phyloP scores from a whole-genome alignment of 2,888 invertebrate genomes.

The Patella caerulea region DNA sequence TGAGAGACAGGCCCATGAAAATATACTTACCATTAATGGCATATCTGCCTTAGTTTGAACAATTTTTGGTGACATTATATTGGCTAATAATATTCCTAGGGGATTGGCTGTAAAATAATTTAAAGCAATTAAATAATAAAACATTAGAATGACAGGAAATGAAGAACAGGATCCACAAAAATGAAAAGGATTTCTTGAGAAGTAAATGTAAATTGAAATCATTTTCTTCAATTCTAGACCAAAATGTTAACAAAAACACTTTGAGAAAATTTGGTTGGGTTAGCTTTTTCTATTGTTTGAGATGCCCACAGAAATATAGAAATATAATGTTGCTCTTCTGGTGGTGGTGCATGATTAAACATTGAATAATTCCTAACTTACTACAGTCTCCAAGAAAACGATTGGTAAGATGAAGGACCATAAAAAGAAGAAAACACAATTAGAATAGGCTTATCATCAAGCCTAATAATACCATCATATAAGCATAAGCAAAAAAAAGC shows the following conservation, averaged over 20 bases:
- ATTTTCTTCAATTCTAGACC: too few relatives aligned
- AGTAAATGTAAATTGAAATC: too few relatives aligned
- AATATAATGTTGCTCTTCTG: too few relatives aligned
- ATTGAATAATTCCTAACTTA: too few relatives aligned
- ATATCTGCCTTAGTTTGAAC: constrained; percentile 66
- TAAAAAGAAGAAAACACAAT: neutral
- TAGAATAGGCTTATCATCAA: neutral
- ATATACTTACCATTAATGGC: constrained; percentile 56
- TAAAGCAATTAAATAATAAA: neutral
- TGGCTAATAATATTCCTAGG: constrained; percentile 73
- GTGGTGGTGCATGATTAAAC: too few relatives aligned
- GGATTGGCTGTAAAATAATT: constrained; percentile 70
- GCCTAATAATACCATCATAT: too few relatives aligned
- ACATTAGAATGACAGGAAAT: neutral
- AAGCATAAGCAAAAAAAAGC: neutral
- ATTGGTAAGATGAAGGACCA: neutral
- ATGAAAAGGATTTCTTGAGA: too few relatives aligned
- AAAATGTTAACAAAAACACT: neutral
- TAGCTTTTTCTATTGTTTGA: neutral
- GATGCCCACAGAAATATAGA: too few relatives aligned
- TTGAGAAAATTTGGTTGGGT: neutral
- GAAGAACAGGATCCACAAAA: neutral
- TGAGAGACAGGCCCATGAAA: neutral
- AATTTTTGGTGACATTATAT: constrained; percentile 71
- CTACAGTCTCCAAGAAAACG: neutral